A percentile compares a stretch with the other conserved stretches of the same genome.
Conservation (phyloP, 2,113 vertebrate species). For the Callipepla californica region DNA sequence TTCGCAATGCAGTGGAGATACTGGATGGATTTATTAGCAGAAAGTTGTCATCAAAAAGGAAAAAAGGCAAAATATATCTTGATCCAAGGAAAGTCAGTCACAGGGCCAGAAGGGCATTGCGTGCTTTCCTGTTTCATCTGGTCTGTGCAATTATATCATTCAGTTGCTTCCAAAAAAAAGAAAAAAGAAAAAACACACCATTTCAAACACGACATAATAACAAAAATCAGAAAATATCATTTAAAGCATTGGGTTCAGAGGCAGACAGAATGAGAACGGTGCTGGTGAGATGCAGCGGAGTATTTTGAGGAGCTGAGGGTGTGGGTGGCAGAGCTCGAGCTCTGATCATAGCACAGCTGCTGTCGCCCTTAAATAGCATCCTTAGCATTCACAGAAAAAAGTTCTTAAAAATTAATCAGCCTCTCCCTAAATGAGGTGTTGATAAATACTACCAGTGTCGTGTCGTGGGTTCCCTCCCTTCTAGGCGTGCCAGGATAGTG, state of each 20-base stretch:
- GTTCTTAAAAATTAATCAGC: constrained; percentile 28
- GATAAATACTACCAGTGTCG: constrained; percentile 29
- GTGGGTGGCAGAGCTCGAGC: constrained; percentile 13
- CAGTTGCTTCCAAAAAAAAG: neutral
- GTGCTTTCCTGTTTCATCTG: neutral
- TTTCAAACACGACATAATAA: neutral
- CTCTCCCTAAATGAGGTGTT: constrained; percentile 33
- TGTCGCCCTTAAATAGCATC: constrained; percentile 16
- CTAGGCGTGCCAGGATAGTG: neutral
- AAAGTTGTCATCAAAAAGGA: neutral
- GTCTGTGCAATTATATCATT: neutral
- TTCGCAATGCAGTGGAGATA: neutral
- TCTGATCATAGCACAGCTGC: constrained; percentile 59
- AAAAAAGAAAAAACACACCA: neutral
- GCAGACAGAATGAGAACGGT: constrained; percentile 35
- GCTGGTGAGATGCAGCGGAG: neutral
- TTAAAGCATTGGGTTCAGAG: neutral
- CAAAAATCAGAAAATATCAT: neutral
- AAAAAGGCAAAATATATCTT: neutral
- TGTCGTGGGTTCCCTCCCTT: neutral
- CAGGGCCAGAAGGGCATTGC: neutral
- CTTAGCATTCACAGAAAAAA: neutral
- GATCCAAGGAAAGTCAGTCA: neutral
- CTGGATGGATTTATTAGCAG: neutral
- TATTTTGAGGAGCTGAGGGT: constrained; percentile 37